A percentile compares a stretch with the other conserved stretches of the same genome.
Conservation (phyloP, 1,140 invertebrate genomes). For the Muscidifurax raptorellus region DNA sequence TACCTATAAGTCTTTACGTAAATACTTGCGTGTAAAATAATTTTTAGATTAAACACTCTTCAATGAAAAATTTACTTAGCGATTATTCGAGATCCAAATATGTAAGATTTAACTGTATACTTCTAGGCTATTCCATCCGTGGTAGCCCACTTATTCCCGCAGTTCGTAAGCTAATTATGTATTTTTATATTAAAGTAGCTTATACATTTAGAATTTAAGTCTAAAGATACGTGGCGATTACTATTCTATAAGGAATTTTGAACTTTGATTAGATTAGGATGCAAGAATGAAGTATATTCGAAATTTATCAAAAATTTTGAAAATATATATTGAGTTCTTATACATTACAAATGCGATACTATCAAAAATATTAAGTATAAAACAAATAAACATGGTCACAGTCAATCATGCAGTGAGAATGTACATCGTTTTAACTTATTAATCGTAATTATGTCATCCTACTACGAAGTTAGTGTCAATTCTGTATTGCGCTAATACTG, state of each 20-base stretch:
- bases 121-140: conserved; percentile 70
- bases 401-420: conserved; percentile 62
- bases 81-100: conserved; percentile 65
- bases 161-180: conserved; percentile 76
- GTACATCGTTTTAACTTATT: conserved; percentile 63
- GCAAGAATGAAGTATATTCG: conserved; percentile 67
- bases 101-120: conserved; percentile 73
- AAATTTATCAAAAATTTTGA: conserved; percentile 72
- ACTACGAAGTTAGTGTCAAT: conserved; percentile 73
- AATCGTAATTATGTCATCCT: conserved; percentile 69
- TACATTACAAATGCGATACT: conserved; percentile 68
- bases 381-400: conserved; percentile 65
- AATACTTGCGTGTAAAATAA: conserved; percentile 67
- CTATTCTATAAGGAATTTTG: conserved; percentile 46
- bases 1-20: conserved; percentile 52
- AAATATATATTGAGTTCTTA: conserved; percentile 70
- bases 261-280: conserved; percentile 67
- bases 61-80: conserved; percentile 64
- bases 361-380: conserved; percentile 61
- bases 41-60: conserved; percentile 66
- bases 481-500: conserved; percentile 72
- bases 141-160: conserved; percentile 71
- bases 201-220: conserved; percentile 63
- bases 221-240: conserved; percentile 48
- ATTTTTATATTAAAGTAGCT: conserved; percentile 77